Conservation (phyloP, 2,888 invertebrate genomes). For the Geophilus truncorum region DNA sequence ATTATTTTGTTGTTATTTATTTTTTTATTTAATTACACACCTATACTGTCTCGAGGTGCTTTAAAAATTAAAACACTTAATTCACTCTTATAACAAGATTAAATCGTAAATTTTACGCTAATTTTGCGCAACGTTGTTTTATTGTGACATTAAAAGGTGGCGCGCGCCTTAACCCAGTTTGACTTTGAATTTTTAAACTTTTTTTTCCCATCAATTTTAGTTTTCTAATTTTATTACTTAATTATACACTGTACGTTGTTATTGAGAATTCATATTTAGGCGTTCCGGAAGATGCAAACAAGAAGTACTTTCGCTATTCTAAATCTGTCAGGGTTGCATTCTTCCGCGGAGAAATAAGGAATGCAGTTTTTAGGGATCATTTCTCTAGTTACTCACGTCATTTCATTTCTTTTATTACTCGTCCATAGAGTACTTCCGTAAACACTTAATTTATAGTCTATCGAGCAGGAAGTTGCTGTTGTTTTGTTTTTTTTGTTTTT, state of each 20-base stretch:
- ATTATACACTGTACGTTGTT: neutral
- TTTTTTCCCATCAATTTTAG: too few relatives aligned
- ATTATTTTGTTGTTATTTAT: too few relatives aligned
- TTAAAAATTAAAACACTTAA: neutral
- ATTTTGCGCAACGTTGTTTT: too few relatives aligned
- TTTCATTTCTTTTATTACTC: neutral
- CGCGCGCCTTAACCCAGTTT: too few relatives aligned
- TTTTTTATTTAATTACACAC: neutral
- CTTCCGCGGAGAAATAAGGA: neutral
- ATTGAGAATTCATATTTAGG: neutral
- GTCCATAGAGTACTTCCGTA: neutral
- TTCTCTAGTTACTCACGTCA: neutral
- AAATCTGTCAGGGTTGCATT: conserved; percentile 25
- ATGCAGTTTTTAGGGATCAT: conserved; percentile 8
- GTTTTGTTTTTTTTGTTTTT: neutral
- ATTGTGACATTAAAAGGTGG: too few relatives aligned
- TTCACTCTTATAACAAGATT: neutral
- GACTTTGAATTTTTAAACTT: too few relatives aligned
- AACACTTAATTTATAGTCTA: neutral
- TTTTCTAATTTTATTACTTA: too few relatives aligned
- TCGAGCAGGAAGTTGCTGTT: neutral
- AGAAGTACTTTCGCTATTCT: conserved; percentile 22
- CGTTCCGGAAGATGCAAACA: neutral
- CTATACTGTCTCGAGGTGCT: neutral
- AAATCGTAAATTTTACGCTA: too few relatives aligned